Evolutionary conservation across 1,140 invertebrate species (phyloP).

Genomic region (Wasmannia auropunctata): DNA sequence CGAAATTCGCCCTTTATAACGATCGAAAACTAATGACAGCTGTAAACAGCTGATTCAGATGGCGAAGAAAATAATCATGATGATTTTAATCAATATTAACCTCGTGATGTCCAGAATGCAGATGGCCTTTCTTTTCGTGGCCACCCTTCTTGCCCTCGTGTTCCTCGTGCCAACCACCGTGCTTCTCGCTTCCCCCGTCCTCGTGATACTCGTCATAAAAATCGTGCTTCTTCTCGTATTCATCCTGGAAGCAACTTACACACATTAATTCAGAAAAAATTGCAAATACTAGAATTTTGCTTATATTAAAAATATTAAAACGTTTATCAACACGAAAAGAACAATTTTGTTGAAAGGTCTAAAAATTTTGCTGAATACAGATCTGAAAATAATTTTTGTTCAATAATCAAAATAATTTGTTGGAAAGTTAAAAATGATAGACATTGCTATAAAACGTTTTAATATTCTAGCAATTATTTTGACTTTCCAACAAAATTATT

Average conservation of each 20-base stretch:
- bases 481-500: no score
- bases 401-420: no score
- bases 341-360: no score
- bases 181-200: slow-evolving; percentile 87
- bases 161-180: slow-evolving; percentile 87
- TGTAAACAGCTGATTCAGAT: neutral
- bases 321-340: no score
- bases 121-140: slow-evolving; percentile 82
- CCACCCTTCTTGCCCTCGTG: slow-evolving; percentile 86
- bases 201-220: slow-evolving; percentile 91
- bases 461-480: no score
- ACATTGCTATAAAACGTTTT: no score
- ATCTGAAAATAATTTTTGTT: no score
- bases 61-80: neutral
- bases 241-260: slow-evolving; percentile 81
- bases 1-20: neutral
- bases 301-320: neutral
- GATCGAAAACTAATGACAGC: neutral
- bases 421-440: no score
- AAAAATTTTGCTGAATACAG: no score
- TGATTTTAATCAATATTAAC: slow-evolving; percentile 62
- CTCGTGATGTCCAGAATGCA: slow-evolving; percentile 84
- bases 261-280: neutral
- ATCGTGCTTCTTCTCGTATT: slow-evolving; percentile 90
- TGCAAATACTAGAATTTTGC: neutral